Evolutionary conservation across 2,113 vertebrate species (phyloP), one percentile per base, ranked within the genome.

Genomic region (Ciconia boyciana): DNA sequence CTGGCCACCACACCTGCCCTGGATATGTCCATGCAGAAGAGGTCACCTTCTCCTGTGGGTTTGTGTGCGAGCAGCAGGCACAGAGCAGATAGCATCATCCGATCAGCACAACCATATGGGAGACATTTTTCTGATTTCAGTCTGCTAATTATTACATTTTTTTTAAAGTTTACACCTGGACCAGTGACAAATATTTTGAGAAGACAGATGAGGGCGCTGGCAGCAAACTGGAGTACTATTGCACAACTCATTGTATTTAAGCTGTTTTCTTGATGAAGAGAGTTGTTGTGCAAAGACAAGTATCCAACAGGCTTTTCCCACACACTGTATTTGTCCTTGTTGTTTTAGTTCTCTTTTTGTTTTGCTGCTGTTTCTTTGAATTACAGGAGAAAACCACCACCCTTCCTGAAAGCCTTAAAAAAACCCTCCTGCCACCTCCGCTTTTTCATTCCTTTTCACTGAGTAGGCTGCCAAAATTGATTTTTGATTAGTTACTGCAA

Each of bases 371-470:
- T 64, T 84, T 76, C 68, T 81, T 76, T 72, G 43, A 70, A 61
- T 48, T 48, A 88, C 74, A 62, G 43, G 29, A 89, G 70, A 61
- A 93, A 94, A 87, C 39, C 48, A 76, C 39, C 57, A 82, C 52
- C 80, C 81, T 81, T 82, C 55, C 78, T 61, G 54, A 94, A 91
- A 85, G 57, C 31, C 34, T 74, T 70, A 71, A 78, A 77, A 90
- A 58, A 36, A 0, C 20, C 34, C 48, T 90, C 70, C 69, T 76
- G 65, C 34, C 84, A 76, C 62, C 74, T 93, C 70, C 0, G 2
- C 49, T 89, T 87, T 93, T 93, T 61, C 75, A 69, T 91, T 94
- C 78, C 54, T 90, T 95, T 94, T 79, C 74, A 65, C 58, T 61
- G 65, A 90, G 29, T 72, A 65, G 66, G 61, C 58, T 94, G 84